These are phyloP conservation scores for Pogonophryne albipinna DNA, from an alignment of 2,797 vertebrate genomes.

Conservation along the genomic window DNA sequence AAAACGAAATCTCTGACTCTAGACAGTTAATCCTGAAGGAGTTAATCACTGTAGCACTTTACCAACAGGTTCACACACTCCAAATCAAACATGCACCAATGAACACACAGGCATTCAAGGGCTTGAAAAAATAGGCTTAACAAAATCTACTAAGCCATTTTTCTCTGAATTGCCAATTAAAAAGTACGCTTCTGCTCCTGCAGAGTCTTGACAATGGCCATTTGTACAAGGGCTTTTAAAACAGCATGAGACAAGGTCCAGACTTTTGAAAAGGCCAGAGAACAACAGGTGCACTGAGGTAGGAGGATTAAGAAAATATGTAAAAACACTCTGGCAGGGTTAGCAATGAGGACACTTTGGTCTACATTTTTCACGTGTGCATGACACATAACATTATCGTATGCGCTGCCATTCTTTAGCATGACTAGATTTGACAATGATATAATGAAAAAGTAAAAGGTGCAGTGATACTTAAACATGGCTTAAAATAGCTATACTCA, in stretches of 20 bases:
- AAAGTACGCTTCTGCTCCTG: background rate
- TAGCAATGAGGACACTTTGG: background rate
- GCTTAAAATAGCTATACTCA: background rate
- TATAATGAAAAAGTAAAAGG: background rate
- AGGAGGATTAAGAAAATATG: background rate
- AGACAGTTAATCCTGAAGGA: slow-evolving; percentile 39
- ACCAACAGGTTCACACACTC: slow-evolving; percentile 11
- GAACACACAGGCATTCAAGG: slow-evolving; percentile 14
- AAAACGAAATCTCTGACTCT: slow-evolving; percentile 25
- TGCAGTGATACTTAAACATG: background rate
- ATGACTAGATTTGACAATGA: background rate
- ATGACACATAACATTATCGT: background rate
- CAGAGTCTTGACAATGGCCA: slow-evolving; percentile 4
- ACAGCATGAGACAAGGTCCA: background rate
- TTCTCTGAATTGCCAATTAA: slow-evolving; percentile 15
- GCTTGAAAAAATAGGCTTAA: slow-evolving; percentile 6
- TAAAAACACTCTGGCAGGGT: background rate
- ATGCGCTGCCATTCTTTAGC: too few species aligned
- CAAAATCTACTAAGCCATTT: background rate
- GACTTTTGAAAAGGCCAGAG: slow-evolving; percentile 5
- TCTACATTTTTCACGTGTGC: background rate
- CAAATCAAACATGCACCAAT: slow-evolving; percentile 34
- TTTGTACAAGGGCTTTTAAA: slow-evolving; percentile 20
- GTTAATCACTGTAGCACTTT: slow-evolving; percentile 41
- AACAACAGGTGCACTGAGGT: slow-evolving; percentile 1